Conservation (phyloP, 2,888 invertebrate genomes). For the Resseliella maxima region DNA sequence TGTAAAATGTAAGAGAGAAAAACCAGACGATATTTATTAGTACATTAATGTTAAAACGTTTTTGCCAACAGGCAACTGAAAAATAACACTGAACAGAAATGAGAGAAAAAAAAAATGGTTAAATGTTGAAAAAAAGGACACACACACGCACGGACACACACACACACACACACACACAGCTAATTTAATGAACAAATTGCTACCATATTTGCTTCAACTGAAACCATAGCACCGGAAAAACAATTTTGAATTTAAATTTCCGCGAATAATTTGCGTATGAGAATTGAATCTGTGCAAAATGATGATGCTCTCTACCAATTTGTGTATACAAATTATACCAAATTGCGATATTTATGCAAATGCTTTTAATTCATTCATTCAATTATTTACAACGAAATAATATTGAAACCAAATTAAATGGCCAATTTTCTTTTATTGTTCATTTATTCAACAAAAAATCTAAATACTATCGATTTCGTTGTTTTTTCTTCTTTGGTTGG, state of each 20-base stretch:
- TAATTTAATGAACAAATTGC: constrained; percentile 51
- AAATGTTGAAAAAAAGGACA: too few relatives aligned
- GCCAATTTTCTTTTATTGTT: background rate
- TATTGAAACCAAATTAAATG: background rate
- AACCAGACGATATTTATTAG: constrained; percentile 47
- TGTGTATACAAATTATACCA: background rate
- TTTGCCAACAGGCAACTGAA: constrained; percentile 11
- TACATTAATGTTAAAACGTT: constrained; percentile 3
- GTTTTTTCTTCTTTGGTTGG: too few relatives aligned
- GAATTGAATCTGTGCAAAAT: background rate
- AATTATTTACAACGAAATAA: background rate
- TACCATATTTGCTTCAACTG: constrained; percentile 31
- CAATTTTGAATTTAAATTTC: constrained; percentile 28
- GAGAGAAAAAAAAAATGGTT: too few relatives aligned
- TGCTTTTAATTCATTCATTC: background rate
- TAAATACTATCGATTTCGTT: background rate
- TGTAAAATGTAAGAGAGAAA: constrained; percentile 14
- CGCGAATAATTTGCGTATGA: background rate
- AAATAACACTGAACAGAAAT: too few relatives aligned
- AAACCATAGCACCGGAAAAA: constrained; percentile 47
- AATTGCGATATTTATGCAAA: background rate
- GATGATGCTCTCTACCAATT: too few relatives aligned
- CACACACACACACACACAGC: background rate
- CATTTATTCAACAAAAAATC: background rate
- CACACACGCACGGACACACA: too few relatives aligned